Percentiles rank a stretch among this genome's conserved stretches.
Evolutionary conservation across 2,888 invertebrate genomes (phyloP).

Genomic region (Escarpia spicata): DNA sequence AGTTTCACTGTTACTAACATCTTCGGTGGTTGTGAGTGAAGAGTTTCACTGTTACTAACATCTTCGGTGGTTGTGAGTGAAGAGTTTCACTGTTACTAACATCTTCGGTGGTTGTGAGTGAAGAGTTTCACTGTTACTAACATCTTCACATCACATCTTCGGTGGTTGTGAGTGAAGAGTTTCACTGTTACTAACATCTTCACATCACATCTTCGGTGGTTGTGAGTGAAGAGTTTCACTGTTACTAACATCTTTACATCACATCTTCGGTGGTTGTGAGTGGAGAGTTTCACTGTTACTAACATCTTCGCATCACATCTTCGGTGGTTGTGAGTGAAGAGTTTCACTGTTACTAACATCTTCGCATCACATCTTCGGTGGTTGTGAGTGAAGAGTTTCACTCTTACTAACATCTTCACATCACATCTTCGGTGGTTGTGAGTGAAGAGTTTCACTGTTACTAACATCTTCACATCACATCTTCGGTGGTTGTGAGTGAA

Average conservation of each 20-base stretch:
- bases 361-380: background rate
- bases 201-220: background rate
- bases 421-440: background rate
- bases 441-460: background rate
- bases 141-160: background rate
- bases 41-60: background rate
- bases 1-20: background rate
- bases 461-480: no score
- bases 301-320: background rate
- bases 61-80: slow-evolving; percentile 6
- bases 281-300: background rate
- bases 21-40: background rate
- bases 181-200: no score
- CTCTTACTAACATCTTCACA: no score
- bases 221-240: background rate
- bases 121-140: background rate
- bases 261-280: background rate
- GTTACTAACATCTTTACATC: background rate
- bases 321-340: background rate
- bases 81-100: background rate
- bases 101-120: slow-evolving; percentile 6
- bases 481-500: no score
- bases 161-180: background rate
- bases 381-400: background rate
- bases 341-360: no score